These are phyloP conservation scores for Gastracanthus pulcherrimus DNA, from an alignment of 2,888 invertebrate species.

Conservation along the genomic window DNA sequence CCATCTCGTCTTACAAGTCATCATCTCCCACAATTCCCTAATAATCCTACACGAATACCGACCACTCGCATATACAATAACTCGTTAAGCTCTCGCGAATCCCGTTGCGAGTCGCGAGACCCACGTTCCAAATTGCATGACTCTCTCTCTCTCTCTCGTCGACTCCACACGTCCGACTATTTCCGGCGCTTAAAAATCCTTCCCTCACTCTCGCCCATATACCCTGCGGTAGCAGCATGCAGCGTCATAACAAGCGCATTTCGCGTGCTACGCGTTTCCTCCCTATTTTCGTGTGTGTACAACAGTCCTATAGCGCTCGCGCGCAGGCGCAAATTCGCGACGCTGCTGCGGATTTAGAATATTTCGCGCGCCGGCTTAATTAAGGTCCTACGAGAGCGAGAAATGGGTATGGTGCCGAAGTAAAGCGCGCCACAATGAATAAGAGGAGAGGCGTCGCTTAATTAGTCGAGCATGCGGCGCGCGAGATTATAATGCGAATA, in stretches of 20 bases:
- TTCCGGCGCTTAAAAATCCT: slow-evolving; percentile 34
- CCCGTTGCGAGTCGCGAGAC: background rate
- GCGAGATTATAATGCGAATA: too few species aligned
- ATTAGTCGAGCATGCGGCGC: background rate
- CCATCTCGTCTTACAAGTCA: background rate
- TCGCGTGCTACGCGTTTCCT: too few species aligned
- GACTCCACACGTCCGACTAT: background rate
- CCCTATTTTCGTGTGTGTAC: slow-evolving; percentile 38
- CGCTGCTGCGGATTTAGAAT: slow-evolving; percentile 28
- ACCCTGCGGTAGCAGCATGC: too few species aligned
- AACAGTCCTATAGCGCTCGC: too few species aligned
- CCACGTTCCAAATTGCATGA: background rate
- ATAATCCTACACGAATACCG: background rate
- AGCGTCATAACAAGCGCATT: too few species aligned
- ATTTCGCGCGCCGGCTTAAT: too few species aligned
- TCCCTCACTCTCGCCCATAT: background rate
- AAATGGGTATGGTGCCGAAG: too few species aligned
- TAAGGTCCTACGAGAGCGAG: too few species aligned
- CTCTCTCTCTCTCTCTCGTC: background rate
- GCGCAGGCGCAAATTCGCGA: slow-evolving; percentile 13
- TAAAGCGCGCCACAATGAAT: too few species aligned
- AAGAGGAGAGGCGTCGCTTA: background rate
- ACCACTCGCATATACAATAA: background rate
- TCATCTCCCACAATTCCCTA: background rate
- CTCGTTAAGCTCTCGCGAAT: background rate